phyloP scores from a whole-genome alignment of 2,113 vertebrate species.

The Baryphthengus martii region DNA sequence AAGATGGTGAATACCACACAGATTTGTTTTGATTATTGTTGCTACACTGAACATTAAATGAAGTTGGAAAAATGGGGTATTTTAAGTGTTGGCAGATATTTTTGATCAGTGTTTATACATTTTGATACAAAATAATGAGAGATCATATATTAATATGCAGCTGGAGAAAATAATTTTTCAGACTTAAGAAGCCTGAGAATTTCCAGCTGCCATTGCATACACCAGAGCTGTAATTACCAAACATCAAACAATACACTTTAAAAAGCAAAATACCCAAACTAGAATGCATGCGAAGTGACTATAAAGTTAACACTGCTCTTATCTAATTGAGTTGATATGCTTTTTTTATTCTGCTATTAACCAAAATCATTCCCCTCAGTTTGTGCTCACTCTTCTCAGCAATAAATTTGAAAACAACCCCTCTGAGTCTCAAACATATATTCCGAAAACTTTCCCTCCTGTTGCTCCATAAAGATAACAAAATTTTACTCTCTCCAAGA shows the following conservation, averaged over 20 bases:
- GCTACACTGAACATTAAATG: conserved; percentile 30
- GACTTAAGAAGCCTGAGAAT: conserved; percentile 31
- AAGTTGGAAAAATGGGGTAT: conserved; percentile 18
- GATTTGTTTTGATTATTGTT: conserved; percentile 48
- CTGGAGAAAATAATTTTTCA: conserved; percentile 52
- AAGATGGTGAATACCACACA: conserved; percentile 15
- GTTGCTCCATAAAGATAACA: background rate
- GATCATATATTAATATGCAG: conserved; percentile 61
- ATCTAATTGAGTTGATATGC: background rate
- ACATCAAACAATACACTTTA: conserved; percentile 26
- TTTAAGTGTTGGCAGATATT: conserved; percentile 51
- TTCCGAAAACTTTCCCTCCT: background rate
- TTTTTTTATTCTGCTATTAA: background rate
- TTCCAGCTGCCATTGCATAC: conserved; percentile 35
- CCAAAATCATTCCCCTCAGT: background rate
- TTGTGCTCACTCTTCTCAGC: background rate
- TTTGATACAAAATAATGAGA: conserved; percentile 50
- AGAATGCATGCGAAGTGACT: background rate
- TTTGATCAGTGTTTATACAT: conserved; percentile 63
- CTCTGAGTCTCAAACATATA: background rate
- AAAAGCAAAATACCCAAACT: background rate
- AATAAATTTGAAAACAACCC: background rate
- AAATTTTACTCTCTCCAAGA: background rate
- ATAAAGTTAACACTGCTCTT: background rate
- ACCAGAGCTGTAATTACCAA: conserved; percentile 56